These are phyloP conservation scores for Scopus umbretta DNA, from an alignment of 2,113 vertebrate genomes.

Conservation along the genomic window DNA sequence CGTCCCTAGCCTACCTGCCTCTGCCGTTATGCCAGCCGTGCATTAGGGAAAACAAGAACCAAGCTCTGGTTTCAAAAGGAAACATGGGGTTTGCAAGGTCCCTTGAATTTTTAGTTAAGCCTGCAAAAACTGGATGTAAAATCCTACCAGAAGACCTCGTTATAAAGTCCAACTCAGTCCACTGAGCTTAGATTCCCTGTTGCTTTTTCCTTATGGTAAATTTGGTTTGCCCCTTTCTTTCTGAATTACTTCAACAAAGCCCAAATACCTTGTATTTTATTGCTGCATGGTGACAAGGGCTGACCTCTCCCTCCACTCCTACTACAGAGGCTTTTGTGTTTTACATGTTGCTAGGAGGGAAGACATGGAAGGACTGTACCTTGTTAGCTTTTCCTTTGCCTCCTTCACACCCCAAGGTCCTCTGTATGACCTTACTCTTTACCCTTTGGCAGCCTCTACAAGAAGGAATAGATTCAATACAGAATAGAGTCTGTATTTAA, in stretches of 20 bases:
- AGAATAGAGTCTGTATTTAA: not conserved
- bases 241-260: not conserved
- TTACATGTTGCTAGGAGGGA: constrained; percentile 7
- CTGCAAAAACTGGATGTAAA: not conserved
- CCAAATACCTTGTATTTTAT: not conserved
- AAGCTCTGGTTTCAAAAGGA: not conserved
- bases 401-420: not conserved
- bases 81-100: not conserved
- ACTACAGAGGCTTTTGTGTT: constrained; percentile 18
- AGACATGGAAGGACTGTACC: not conserved
- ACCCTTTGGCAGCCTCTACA: not conserved
- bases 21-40: rapidly evolving
- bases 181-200: not conserved
- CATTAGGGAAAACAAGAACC: not conserved
- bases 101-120: not conserved
- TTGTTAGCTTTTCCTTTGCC: not conserved
- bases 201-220: not conserved
- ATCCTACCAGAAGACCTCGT: not conserved
- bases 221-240: not conserved
- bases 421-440: not conserved
- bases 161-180: not conserved
- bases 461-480: not conserved
- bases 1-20: not conserved
- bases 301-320: not conserved
- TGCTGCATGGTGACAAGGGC: not conserved